Conservation (phyloP, 1,140 invertebrate genomes). For the Apocrypta bakeri region DNA sequence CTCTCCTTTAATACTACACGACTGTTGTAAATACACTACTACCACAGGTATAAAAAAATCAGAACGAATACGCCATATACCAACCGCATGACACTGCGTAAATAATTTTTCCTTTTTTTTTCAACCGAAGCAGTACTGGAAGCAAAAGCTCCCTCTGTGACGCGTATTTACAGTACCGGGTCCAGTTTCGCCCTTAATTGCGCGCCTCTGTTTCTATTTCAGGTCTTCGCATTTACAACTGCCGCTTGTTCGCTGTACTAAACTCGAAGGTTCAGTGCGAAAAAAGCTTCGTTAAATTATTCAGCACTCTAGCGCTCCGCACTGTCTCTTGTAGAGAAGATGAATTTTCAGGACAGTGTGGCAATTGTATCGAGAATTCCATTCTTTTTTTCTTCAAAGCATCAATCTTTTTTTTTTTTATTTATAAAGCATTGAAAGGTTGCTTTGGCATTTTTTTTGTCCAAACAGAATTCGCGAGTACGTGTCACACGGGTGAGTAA, state of each 20-base stretch:
- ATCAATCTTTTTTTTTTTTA: neutral
- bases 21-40: neutral
- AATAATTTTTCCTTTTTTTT: slow-evolving; percentile 9
- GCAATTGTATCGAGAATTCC: too few relatives aligned
- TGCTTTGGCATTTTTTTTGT: neutral
- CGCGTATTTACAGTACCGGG: neutral
- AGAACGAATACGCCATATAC: neutral
- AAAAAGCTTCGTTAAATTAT: slow-evolving; percentile 15
- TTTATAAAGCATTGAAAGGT: too few relatives aligned
- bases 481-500: neutral
- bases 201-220: neutral
- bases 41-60: neutral
- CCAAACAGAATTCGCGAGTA: too few relatives aligned
- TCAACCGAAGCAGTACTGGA: neutral
- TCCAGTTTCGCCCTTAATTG: slow-evolving; percentile 14
- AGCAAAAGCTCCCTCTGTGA: slow-evolving; percentile 6
- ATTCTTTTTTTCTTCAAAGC: neutral
- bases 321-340: too few relatives aligned
- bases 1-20: neutral
- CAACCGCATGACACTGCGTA: neutral
- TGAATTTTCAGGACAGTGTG: too few relatives aligned
- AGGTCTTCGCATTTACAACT: neutral
- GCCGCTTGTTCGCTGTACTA: neutral
- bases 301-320: neutral
- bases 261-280: neutral